These are phyloP conservation scores for Drosophila persimilis DNA, from an alignment of 1,140 invertebrate species.

Conservation along the genomic window DNA sequence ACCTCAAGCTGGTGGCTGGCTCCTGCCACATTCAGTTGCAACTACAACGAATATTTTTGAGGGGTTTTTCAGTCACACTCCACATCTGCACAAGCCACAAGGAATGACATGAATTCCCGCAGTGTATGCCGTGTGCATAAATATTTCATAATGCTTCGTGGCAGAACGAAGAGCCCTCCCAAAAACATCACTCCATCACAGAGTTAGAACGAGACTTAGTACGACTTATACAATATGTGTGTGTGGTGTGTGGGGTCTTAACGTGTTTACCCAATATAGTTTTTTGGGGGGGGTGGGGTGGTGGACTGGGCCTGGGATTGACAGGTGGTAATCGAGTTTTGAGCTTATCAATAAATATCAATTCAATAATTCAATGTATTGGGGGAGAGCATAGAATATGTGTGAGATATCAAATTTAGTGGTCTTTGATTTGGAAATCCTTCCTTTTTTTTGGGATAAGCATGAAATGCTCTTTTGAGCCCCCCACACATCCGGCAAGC, in stretches of 20 bases:
- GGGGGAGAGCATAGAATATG: slow-evolving; percentile 5
- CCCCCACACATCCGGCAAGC: background rate
- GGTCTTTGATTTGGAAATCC: slow-evolving; percentile 46
- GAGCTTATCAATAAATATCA: slow-evolving; percentile 46
- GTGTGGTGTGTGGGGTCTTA: too few species aligned
- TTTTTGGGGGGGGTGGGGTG: background rate
- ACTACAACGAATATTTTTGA: slow-evolving; percentile 22
- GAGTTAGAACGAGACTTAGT: slow-evolving; percentile 24
- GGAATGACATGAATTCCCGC: slow-evolving; percentile 57
- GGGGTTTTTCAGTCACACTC: slow-evolving; percentile 40
- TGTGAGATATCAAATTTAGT: slow-evolving; percentile 41
- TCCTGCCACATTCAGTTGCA: slow-evolving; percentile 14
- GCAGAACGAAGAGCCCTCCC: slow-evolving; percentile 4
- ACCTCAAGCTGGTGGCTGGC: slow-evolving; percentile 20
- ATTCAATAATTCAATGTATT: slow-evolving; percentile 51
- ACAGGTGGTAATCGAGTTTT: slow-evolving; percentile 52
- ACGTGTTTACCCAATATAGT: too few species aligned
- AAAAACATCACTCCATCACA: background rate
- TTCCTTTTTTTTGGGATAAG: background rate
- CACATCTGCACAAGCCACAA: slow-evolving; percentile 2
- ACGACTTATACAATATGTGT: slow-evolving; percentile 13
- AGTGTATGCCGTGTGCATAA: slow-evolving; percentile 74
- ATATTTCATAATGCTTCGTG: slow-evolving; percentile 73
- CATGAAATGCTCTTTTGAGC: slow-evolving; percentile 45
- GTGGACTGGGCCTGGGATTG: slow-evolving; percentile 11